Evolutionary conservation across 2,113 vertebrate species (phyloP), one percentile per base, ranked within the genome.

Genomic region (Raja brachyura): DNA sequence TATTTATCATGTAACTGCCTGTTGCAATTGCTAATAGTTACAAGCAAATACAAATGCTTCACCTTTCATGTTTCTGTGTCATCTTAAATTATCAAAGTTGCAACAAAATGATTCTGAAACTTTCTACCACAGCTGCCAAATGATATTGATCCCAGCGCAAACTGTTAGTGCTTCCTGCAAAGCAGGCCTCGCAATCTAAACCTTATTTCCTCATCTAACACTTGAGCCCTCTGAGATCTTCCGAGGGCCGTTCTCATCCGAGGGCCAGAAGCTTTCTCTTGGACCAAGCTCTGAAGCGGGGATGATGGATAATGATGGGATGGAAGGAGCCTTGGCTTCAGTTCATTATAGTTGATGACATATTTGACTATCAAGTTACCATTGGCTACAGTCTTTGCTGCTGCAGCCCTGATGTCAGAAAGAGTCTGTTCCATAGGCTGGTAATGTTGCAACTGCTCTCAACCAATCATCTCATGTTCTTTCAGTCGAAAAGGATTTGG

Each of bases 301-400:
- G 39, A 22, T 48, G 33, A 92, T 70, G 73, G 90, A 73, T 92
- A 73, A 28, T 54, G 90, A 48, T 88, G 83, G 59, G 59, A 88
- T 18, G n/a, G 63, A 70, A 73, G 66, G 48, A 25, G 48, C 28
- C 66, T 92, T 48, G 90, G 68, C 7, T 54, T 54, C 20, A 39
- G 73, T 25, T 92, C 18, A 73, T 4, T 39, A 92, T 28, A 25
- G 10, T 54, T 11, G 11, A 73, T 73, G 88, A 48, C 68, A 92
- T 54, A 74, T 11, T 92, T 48, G 66, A 66, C 13, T 73, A 70
- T 25, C 18, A 92, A 48, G 39, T 70, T 48, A 63, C 25, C 68
- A 92, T 31, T 92, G 33, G 90, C 90, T 73, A 73, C 90, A 92
- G 33, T 1, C 31, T 74, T 73, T 92, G 68, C 88, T 54, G 28